phyloP scores from a whole-genome alignment of 2,113 vertebrate species.

The Hydropotes inermis region DNA sequence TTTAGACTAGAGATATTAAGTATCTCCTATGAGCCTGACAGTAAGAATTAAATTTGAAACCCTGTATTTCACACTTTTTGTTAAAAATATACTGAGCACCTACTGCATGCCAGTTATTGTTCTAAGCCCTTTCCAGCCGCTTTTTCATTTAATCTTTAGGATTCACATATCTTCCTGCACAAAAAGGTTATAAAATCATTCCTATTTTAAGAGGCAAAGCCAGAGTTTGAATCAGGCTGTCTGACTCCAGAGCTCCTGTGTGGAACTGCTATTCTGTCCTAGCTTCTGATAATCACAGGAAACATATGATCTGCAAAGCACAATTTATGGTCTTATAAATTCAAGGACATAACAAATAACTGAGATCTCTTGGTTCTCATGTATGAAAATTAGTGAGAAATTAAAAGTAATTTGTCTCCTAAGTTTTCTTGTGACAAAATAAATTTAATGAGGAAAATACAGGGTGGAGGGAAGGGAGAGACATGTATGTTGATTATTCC shows the following conservation, averaged over 20 bases:
- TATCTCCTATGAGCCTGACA: neutral
- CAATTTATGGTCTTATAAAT: neutral
- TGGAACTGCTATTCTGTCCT: neutral
- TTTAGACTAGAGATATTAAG: neutral
- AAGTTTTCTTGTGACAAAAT: neutral
- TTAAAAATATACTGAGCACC: neutral
- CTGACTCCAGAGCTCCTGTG: neutral
- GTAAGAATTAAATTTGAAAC: conserved; percentile 6
- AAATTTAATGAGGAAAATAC: neutral
- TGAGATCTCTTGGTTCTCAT: neutral
- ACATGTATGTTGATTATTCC: neutral
- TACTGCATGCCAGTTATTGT: neutral
- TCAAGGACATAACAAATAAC: neutral
- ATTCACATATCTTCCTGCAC: neutral
- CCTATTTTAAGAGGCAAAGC: neutral
- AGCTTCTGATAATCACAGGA: neutral
- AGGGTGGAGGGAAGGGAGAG: neutral
- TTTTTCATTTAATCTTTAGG: neutral
- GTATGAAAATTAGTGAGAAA: neutral
- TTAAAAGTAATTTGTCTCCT: neutral
- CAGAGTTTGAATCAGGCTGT: neutral
- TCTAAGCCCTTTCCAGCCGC: neutral
- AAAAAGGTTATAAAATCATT: neutral
- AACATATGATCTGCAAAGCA: neutral
- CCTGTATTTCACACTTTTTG: neutral